Evolutionary conservation across 2,113 vertebrate genomes (phyloP).

Genomic region (Zapornia atra): DNA sequence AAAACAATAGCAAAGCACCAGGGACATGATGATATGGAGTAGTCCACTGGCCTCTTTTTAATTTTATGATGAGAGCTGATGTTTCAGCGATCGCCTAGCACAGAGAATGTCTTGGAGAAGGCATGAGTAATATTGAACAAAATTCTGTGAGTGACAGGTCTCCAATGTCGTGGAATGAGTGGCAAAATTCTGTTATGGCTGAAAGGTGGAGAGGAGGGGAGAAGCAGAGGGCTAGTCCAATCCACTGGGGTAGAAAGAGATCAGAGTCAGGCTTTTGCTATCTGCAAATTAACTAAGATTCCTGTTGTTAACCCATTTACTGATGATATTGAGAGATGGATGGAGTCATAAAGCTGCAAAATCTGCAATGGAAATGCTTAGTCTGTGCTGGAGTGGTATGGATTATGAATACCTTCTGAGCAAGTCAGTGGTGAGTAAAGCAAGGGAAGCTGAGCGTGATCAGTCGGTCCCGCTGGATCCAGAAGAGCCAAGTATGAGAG

Average conservation of each 20-base stretch:
- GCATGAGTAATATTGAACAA: not conserved
- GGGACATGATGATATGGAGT: not conserved
- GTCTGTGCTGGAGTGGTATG: not conserved
- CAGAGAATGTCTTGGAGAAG: not conserved
- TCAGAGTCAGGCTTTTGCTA: not conserved
- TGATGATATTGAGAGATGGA: not conserved
- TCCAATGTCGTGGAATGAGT: not conserved
- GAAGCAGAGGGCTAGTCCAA: not conserved
- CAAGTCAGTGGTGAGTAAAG: not conserved
- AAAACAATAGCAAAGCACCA: not conserved
- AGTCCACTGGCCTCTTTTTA: not conserved
- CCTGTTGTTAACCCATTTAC: not conserved
- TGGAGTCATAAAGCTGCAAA: not conserved
- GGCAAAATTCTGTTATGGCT: not conserved
- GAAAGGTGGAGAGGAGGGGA: not conserved
- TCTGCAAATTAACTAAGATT: not conserved
- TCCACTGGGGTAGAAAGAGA: not conserved
- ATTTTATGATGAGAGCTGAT: not conserved
- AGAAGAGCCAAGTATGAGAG: not conserved
- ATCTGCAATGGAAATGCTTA: not conserved
- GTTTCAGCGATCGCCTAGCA: not conserved
- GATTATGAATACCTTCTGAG: not conserved
- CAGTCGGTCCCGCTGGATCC: not conserved
- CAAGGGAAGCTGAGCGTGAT: not conserved
- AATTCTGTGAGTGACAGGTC: not conserved